Conservation (phyloP, 2,888 invertebrate genomes). For the Cerastoderma edule region DNA sequence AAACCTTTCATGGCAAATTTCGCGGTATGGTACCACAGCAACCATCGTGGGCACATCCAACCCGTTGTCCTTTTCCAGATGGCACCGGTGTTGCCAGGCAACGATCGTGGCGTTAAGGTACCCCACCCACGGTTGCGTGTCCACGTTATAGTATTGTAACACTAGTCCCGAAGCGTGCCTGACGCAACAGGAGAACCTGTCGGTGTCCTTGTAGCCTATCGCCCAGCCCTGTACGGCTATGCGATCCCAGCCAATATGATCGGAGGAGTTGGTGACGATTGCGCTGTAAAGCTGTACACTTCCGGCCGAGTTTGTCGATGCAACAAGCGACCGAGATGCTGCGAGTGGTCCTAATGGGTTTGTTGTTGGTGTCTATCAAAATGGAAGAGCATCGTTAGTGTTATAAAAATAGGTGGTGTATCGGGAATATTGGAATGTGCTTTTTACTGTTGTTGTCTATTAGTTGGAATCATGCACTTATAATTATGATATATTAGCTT, state of each 20-base stretch:
- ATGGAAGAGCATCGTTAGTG: too few species aligned
- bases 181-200: constrained; percentile 10
- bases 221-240: constrained; percentile 11
- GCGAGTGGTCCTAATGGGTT: too few species aligned
- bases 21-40: not conserved
- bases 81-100: constrained; percentile 15
- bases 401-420: too few species aligned
- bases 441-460: too few species aligned
- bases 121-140: constrained; percentile 1
- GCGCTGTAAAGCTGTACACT: constrained; percentile 18
- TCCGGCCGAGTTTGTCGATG: too few species aligned
- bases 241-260: not conserved
- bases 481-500: too few species aligned
- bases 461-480: too few species aligned
- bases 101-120: not conserved
- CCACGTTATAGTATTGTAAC: constrained; percentile 4
- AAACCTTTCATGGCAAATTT: not conserved
- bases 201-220: not conserved
- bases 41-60: not conserved
- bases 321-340: too few species aligned
- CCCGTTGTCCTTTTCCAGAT: not conserved
- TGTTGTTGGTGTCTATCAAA: too few species aligned
- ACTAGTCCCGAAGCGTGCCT: constrained; percentile 2
- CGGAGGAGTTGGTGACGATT: not conserved
- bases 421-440: too few species aligned